phyloP scores from a whole-genome alignment of 2,888 invertebrate species.

The Philopedon plagiatum region DNA sequence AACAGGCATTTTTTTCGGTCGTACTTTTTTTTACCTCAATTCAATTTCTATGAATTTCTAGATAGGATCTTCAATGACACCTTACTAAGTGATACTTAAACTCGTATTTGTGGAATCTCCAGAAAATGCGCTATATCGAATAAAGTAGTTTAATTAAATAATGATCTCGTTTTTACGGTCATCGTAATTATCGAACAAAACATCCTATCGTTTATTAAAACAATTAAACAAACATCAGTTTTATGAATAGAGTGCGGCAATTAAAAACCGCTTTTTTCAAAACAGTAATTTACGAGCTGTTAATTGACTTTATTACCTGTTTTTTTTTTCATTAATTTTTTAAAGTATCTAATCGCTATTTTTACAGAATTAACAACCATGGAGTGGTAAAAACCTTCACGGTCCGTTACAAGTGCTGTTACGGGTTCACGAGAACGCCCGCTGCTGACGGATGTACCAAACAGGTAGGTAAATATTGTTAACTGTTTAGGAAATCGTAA shows the following conservation, averaged over 20 bases:
- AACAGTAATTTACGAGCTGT: not conserved
- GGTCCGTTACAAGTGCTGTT: constrained; percentile 78
- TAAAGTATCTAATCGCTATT: constrained; percentile 13
- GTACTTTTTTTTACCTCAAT: no score
- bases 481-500: not conserved
- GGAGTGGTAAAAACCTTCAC: constrained; percentile 75
- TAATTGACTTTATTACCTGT: not conserved
- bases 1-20: no score
- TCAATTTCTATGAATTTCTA: no score
- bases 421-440: constrained; percentile 72
- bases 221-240: not conserved
- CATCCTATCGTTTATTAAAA: not conserved
- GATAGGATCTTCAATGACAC: no score
- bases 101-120: no score
- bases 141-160: no score
- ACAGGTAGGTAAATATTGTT: no score
- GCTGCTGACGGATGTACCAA: constrained; percentile 63
- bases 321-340: not conserved
- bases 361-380: constrained; percentile 71
- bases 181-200: not conserved
- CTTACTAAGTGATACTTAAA: no score
- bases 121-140: no score
- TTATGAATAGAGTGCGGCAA: no score
- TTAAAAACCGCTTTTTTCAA: not conserved
- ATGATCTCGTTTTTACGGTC: not conserved